A percentile compares a stretch with the other conserved stretches of the same genome.
These are phyloP conservation scores for Diprion similis DNA, from an alignment of 1,140 invertebrate species.

Conservation along the genomic window DNA sequence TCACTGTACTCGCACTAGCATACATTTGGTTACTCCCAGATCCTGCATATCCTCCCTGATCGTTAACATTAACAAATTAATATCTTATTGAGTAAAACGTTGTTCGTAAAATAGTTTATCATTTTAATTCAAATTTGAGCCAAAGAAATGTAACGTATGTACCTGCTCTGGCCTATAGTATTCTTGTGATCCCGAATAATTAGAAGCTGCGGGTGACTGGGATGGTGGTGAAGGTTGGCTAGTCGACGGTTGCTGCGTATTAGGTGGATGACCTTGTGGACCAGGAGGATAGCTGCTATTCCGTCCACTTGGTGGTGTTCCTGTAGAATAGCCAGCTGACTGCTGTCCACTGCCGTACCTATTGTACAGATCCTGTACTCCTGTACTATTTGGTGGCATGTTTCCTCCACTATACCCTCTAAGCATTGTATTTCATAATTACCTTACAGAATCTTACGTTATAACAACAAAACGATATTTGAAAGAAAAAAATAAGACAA, in stretches of 20 bases:
- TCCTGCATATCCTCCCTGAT: constrained; percentile 49
- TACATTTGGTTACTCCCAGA: constrained; percentile 54
- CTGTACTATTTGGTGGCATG: constrained; percentile 53
- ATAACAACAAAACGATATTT: background rate
- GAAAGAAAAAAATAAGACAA: constrained; percentile 18
- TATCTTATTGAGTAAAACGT: background rate
- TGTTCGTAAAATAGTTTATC: background rate
- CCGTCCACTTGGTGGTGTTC: constrained; percentile 45
- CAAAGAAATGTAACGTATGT: constrained; percentile 2
- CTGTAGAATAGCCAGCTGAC: constrained; percentile 46
- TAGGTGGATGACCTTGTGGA: constrained; percentile 52
- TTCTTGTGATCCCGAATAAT: constrained; percentile 58
- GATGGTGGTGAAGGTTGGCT: constrained; percentile 50
- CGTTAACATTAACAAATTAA: constrained; percentile 10
- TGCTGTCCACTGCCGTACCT: constrained; percentile 55
- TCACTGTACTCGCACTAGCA: constrained; percentile 48
- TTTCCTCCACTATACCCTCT: constrained; percentile 59
- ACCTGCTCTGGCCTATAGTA: constrained; percentile 60
- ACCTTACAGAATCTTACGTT: background rate
- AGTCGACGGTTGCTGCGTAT: constrained; percentile 47
- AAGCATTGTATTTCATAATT: constrained; percentile 2
- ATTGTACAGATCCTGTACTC: constrained; percentile 57
- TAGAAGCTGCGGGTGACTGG: constrained; percentile 48
- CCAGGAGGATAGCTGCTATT: constrained; percentile 52
- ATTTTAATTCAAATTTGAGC: constrained; percentile 14